Percentiles rank a stretch among this genome's conserved stretches.
phyloP scores from a whole-genome alignment of 1,140 invertebrate genomes.

The Magallana gigas region DNA sequence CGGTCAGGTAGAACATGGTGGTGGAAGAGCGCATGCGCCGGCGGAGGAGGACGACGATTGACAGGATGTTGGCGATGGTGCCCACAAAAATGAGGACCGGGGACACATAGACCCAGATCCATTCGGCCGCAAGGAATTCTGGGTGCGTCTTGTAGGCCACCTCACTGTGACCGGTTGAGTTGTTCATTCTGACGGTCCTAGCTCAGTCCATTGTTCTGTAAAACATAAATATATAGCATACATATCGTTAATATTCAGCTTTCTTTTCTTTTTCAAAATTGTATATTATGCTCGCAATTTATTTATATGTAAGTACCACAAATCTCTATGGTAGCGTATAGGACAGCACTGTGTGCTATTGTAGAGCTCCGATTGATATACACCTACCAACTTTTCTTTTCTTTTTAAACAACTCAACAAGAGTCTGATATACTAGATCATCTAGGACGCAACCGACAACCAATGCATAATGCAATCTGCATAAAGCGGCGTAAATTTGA shows the following conservation, averaged over 20 bases:
- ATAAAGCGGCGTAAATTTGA: too few species aligned
- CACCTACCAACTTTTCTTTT: too few species aligned
- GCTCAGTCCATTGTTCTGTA: background rate
- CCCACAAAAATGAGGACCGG: conserved; percentile 66
- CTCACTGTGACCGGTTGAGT: background rate
- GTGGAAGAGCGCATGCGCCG: conserved; percentile 62
- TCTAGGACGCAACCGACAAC: too few species aligned
- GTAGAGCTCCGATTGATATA: too few species aligned
- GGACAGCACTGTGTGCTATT: too few species aligned
- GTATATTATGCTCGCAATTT: too few species aligned
- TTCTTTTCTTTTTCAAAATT: background rate
- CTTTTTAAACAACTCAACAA: too few species aligned
- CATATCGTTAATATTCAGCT: background rate
- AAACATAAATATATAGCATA: background rate
- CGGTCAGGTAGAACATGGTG: conserved; percentile 70
- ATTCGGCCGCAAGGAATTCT: conserved; percentile 53
- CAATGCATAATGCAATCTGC: too few species aligned
- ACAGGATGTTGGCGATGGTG: conserved; percentile 69
- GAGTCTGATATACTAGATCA: too few species aligned
- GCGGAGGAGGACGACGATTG: conserved; percentile 65
- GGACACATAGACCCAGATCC: conserved; percentile 64
- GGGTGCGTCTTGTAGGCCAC: conserved; percentile 42
- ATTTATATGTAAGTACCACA: too few species aligned
- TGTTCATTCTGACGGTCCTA: background rate
- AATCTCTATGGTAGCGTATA: too few species aligned